Conservation (phyloP, 2,113 vertebrate genomes). For the Strix aluco region DNA sequence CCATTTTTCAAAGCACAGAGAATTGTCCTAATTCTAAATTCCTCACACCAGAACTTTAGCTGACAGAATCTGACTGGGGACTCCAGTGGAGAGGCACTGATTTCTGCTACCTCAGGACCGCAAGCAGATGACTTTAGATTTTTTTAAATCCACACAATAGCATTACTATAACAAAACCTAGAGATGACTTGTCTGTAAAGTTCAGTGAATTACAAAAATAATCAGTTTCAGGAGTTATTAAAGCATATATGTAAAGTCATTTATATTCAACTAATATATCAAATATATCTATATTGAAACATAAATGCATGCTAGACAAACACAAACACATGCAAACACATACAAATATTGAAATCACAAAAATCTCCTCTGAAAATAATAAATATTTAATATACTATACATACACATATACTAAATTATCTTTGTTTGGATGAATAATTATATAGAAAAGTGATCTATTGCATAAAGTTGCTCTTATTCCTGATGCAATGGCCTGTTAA, state of each 20-base stretch:
- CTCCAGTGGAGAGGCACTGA: not conserved
- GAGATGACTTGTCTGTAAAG: not conserved
- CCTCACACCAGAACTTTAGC: not conserved
- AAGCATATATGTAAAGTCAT: not conserved
- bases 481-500: conserved; percentile 1
- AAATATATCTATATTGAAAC: not conserved
- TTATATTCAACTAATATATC: not conserved
- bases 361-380: not conserved
- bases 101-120: not conserved
- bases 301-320: not conserved
- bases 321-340: not conserved
- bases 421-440: conserved; percentile 10
- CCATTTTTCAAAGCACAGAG: not conserved
- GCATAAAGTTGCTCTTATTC: not conserved
- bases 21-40: not conserved
- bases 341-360: not conserved
- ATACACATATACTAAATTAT: not conserved
- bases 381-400: not conserved
- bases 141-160: not conserved
- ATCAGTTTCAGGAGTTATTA: not conserved
- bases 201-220: not conserved
- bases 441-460: not conserved
- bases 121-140: not conserved
- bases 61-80: not conserved
- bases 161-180: not conserved